A percentile compares a stretch with the other conserved stretches of the same genome.
phyloP scores from a whole-genome alignment of 2,888 invertebrate genomes.

The Choreutis nemorana region DNA sequence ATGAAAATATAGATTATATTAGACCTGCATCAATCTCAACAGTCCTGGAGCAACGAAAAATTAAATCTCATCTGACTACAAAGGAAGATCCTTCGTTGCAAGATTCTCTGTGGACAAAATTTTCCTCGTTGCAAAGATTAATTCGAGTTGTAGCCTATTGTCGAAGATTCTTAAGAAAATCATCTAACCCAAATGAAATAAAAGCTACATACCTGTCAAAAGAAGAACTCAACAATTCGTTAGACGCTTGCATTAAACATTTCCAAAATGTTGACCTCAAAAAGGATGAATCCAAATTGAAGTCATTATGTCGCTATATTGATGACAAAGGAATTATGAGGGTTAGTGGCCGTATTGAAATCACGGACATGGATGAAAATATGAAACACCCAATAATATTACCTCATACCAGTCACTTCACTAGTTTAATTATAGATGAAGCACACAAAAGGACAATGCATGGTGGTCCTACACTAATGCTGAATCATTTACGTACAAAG shows the following conservation, averaged over 20 bases:
- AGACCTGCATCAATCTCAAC: too few species aligned
- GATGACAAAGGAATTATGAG: constrained; percentile 7
- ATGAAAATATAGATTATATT: too few species aligned
- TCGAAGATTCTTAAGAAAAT: constrained; percentile 6
- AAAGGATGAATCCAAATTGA: constrained; percentile 4
- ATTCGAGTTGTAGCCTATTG: constrained; percentile 7
- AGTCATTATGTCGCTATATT: constrained; percentile 5
- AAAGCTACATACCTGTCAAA: too few species aligned
- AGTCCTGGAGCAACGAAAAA: too few species aligned
- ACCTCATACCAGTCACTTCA: constrained; percentile 6
- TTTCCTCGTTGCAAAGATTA: constrained; percentile 5
- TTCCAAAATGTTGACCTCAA: constrained; percentile 1
- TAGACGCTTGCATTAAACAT: constrained; percentile 5
- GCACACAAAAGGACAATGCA: constrained; percentile 13
- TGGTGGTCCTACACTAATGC: constrained; percentile 13
- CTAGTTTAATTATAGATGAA: constrained; percentile 8
- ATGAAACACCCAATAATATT: constrained; percentile 11
- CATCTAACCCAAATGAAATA: too few species aligned
- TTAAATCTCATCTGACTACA: constrained; percentile 1
- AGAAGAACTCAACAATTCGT: constrained; percentile 4
- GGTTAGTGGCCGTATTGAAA: constrained; percentile 5
- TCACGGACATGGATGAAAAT: constrained; percentile 2
- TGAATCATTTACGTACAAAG: constrained; percentile 9
- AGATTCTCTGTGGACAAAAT: constrained; percentile 2
- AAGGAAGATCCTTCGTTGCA: too few species aligned